phyloP scores from a whole-genome alignment of 2,888 invertebrate genomes.

The Cryptus armator region DNA sequence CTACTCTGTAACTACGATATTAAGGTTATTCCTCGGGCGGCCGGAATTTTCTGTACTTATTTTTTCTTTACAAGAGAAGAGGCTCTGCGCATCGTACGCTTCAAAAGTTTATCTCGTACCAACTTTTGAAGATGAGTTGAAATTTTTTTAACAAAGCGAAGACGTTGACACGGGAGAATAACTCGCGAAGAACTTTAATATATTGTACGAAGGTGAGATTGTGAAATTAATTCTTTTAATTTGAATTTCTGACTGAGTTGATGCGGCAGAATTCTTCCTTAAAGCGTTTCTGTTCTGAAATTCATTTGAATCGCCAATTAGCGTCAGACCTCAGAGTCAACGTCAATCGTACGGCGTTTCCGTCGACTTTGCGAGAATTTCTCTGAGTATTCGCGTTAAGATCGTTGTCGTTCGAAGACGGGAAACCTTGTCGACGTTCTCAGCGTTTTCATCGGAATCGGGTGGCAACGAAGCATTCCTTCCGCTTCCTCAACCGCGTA shows the following conservation, averaged over 20 bases:
- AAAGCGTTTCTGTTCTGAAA: neutral
- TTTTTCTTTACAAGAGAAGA: too few relatives aligned
- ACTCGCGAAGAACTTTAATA: too few relatives aligned
- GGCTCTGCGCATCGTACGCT: too few relatives aligned
- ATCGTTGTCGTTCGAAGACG: slow-evolving; percentile 6
- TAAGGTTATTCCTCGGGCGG: too few relatives aligned
- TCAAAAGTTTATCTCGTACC: too few relatives aligned
- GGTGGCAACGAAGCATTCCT: slow-evolving; percentile 19
- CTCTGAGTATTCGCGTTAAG: neutral
- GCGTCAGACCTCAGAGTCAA: neutral
- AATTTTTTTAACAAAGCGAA: too few relatives aligned
- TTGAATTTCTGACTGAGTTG: neutral
- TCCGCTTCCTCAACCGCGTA: neutral
- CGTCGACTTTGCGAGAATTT: neutral
- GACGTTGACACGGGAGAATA: too few relatives aligned
- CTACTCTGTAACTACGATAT: too few relatives aligned
- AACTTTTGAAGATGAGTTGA: too few relatives aligned
- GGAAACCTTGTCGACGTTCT: neutral
- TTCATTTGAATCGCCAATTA: neutral
- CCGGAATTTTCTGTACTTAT: too few relatives aligned
- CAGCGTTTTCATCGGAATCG: slow-evolving; percentile 20
- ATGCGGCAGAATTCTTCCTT: neutral
- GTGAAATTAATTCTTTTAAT: neutral
- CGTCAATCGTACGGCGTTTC: neutral
- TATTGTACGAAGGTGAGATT: neutral